Conservation (phyloP, 2,797 vertebrate species). For the Propithecus perrieri region DNA sequence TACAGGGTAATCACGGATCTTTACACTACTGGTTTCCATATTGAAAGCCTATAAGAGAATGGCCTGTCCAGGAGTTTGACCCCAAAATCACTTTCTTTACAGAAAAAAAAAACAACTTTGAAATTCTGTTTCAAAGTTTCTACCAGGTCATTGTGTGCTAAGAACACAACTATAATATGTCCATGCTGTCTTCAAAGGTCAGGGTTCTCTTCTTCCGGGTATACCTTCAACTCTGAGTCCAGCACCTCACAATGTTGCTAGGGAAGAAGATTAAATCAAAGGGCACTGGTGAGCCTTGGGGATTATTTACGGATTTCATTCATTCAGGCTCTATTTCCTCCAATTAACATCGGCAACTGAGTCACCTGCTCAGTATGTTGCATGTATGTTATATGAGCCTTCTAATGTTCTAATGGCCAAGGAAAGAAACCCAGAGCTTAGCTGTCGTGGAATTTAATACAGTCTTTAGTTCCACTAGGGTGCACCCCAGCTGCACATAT, state of each 20-base stretch:
- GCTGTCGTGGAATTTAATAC: constrained; percentile 48
- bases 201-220: constrained; percentile 31
- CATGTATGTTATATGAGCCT: constrained; percentile 13
- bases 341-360: neutral
- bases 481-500: neutral
- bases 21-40: neutral
- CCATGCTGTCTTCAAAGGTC: constrained; percentile 34
- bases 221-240: neutral
- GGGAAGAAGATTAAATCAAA: constrained; percentile 61
- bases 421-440: constrained; percentile 49
- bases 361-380: neutral
- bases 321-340: constrained; percentile 42
- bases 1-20: neutral
- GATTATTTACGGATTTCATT: constrained; percentile 63
- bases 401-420: constrained; percentile 28
- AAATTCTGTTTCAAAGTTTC: constrained; percentile 22
- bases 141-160: neutral
- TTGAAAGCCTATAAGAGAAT: neutral
- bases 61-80: neutral
- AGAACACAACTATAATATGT: neutral
- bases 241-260: constrained; percentile 4
- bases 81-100: neutral
- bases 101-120: neutral
- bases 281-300: constrained; percentile 40
- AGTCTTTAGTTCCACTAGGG: neutral